phyloP scores from a whole-genome alignment of 2,888 invertebrate genomes.

The Erannis defoliaria region DNA sequence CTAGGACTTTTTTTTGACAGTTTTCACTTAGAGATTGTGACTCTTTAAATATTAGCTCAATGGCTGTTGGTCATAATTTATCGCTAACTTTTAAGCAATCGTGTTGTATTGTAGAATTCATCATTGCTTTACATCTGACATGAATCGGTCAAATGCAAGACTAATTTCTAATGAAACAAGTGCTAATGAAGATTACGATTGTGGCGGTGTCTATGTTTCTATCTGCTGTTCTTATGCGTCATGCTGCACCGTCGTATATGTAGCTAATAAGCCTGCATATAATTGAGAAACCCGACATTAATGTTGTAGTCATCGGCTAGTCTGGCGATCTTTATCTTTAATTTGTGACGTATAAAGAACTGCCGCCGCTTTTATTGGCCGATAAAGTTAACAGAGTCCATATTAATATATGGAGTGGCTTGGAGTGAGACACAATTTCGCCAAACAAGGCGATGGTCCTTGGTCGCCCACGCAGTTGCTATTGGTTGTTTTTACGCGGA shows the following conservation, averaged over 20 bases:
- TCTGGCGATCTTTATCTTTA: slow-evolving; percentile 38
- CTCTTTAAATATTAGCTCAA: too few species aligned
- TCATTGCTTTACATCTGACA: too few species aligned
- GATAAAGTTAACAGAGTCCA: slow-evolving; percentile 58
- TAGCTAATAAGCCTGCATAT: background rate
- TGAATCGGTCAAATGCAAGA: too few species aligned
- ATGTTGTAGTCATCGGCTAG: slow-evolving; percentile 29
- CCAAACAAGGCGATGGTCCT: slow-evolving; percentile 77
- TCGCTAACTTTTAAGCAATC: too few species aligned
- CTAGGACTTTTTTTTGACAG: too few species aligned
- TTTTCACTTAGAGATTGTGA: too few species aligned
- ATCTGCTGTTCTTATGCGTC: background rate
- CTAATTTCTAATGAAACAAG: too few species aligned
- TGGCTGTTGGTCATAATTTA: too few species aligned
- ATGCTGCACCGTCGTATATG: background rate
- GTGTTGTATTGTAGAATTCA: too few species aligned
- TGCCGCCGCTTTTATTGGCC: slow-evolving; percentile 41
- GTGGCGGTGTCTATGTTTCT: background rate
- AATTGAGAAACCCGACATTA: slow-evolving; percentile 31
- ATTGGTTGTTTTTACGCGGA: slow-evolving; percentile 79
- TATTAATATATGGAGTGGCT: slow-evolving; percentile 60
- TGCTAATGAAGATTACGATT: too few species aligned
- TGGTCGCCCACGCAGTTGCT: slow-evolving; percentile 74
- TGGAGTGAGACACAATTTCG: slow-evolving; percentile 68
- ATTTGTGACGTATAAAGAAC: slow-evolving; percentile 38